These are phyloP conservation scores for Drosophila fungiperda DNA, from an alignment of 2,888 invertebrate species.

Conservation along the genomic window DNA sequence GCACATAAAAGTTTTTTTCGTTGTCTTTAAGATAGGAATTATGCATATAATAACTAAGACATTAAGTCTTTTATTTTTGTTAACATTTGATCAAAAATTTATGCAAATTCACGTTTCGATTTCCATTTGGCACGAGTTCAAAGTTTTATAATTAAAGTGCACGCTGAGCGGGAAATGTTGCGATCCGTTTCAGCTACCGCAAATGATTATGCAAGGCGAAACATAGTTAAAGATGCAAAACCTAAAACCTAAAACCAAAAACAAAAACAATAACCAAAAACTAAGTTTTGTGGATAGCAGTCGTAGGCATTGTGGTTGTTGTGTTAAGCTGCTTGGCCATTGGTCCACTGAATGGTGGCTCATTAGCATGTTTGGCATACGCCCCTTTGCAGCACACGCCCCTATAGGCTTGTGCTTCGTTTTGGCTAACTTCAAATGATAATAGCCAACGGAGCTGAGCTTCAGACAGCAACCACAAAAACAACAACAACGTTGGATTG, in stretches of 20 bases:
- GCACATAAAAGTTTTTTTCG: slow-evolving; percentile 19
- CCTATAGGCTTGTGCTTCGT: slow-evolving; percentile 42
- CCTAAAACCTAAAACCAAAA: slow-evolving; percentile 38
- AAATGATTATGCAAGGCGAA: slow-evolving; percentile 69
- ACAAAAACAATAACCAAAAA: slow-evolving; percentile 50
- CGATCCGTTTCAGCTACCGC: slow-evolving; percentile 62
- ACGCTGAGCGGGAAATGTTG: slow-evolving; percentile 60
- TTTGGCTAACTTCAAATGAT: slow-evolving; percentile 49
- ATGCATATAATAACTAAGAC: slow-evolving; percentile 15
- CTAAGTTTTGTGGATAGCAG: slow-evolving; percentile 55
- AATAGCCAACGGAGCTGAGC: slow-evolving; percentile 36
- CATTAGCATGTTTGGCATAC: slow-evolving; percentile 80
- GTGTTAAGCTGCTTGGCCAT: slow-evolving; percentile 62
- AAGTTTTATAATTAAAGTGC: slow-evolving; percentile 72
- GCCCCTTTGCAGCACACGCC: slow-evolving; percentile 74
- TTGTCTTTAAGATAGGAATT: slow-evolving; percentile 3
- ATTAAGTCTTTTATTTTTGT: slow-evolving; percentile 25
- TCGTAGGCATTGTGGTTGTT: slow-evolving; percentile 53
- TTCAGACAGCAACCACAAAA: neutral
- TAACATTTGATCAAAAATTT: slow-evolving; percentile 50
- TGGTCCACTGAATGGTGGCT: slow-evolving; percentile 73
- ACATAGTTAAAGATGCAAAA: slow-evolving; percentile 54
- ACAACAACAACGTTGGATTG: slow-evolving; percentile 43
- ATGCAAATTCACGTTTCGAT: slow-evolving; percentile 70
- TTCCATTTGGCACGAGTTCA: slow-evolving; percentile 73